Evolutionary conservation across 37 sponge, comb jelly and placozoan genomes (phyloP).

Genomic region (Ianthella basta): DNA sequence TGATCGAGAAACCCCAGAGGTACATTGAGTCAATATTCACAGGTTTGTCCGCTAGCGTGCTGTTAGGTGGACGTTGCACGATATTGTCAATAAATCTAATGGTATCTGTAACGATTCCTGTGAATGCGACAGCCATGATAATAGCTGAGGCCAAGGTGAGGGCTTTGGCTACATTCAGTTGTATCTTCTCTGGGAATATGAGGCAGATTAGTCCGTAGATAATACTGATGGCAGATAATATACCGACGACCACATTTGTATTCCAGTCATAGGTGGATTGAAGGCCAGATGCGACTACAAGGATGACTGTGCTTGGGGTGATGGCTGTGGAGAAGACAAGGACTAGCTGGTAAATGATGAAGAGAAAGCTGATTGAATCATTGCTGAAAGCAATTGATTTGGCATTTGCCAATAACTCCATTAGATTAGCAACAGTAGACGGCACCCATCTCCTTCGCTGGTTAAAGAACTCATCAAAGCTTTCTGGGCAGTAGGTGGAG

Average conservation of each 20-base stretch:
- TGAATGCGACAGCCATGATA: conserved; percentile 48
- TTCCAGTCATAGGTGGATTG: conserved; percentile 45
- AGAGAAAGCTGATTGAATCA: conserved; percentile 68
- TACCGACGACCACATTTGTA: conserved; percentile 7
- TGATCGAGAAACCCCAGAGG: conserved; percentile 41
- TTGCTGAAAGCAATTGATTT: conserved; percentile 52
- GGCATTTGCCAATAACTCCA: conserved; percentile 50
- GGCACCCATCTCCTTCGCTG: conserved; percentile 92
- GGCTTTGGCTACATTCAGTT: conserved; percentile 32
- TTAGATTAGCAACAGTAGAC: conserved; percentile 85
- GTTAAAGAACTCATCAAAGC: conserved; percentile 86
- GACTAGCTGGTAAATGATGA: conserved; percentile 77
- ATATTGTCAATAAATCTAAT: not conserved
- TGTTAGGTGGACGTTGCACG: not conserved
- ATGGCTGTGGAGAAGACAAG: conserved; percentile 79
- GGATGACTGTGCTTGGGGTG: conserved; percentile 79
- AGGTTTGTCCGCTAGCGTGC: not conserved
- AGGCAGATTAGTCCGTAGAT: not conserved
- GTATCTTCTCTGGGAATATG: conserved; percentile 25
- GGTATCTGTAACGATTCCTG: conserved; percentile 36
- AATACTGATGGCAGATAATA: not conserved
- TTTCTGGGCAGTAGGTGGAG: conserved; percentile 79
- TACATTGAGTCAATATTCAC: conserved; percentile 42
- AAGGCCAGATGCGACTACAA: conserved; percentile 76
- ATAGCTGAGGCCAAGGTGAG: conserved; percentile 42